These are phyloP conservation scores for Yponomeuta cagnagella DNA, from an alignment of 2,888 invertebrate genomes.

Conservation along the genomic window DNA sequence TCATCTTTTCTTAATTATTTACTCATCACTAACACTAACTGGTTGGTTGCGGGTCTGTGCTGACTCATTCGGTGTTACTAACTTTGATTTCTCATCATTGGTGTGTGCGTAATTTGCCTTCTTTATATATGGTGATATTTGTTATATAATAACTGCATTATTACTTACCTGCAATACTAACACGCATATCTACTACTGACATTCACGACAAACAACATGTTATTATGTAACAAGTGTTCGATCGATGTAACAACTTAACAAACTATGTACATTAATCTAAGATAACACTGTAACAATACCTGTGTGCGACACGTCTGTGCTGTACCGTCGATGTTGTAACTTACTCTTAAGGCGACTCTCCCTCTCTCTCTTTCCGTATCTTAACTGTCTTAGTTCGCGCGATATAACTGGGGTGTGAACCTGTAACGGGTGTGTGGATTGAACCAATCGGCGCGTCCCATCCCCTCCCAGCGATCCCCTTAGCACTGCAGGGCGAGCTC, in stretches of 20 bases:
- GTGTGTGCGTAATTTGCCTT: slow-evolving; percentile 76
- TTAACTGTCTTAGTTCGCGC: slow-evolving; percentile 24
- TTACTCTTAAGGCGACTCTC: slow-evolving; percentile 12
- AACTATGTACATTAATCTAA: slow-evolving; percentile 20
- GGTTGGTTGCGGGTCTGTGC: slow-evolving; percentile 59
- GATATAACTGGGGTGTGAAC: slow-evolving; percentile 39
- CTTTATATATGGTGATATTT: slow-evolving; percentile 48
- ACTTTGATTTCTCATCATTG: slow-evolving; percentile 35
- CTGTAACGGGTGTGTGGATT: too few species aligned
- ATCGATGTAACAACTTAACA: slow-evolving; percentile 29
- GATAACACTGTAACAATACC: slow-evolving; percentile 32
- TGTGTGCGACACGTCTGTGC: slow-evolving; percentile 35
- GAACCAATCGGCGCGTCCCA: slow-evolving; percentile 67
- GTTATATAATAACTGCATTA: slow-evolving; percentile 48
- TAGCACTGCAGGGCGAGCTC: slow-evolving; percentile 89
- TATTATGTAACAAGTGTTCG: slow-evolving; percentile 50
- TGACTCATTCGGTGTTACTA: slow-evolving; percentile 34
- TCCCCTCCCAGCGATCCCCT: slow-evolving; percentile 58
- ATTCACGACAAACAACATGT: slow-evolving; percentile 24
- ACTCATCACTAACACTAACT: slow-evolving; percentile 23
- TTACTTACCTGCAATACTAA: slow-evolving; percentile 13
- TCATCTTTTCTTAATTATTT: neutral
- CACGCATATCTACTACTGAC: slow-evolving; percentile 18
- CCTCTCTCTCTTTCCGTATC: slow-evolving; percentile 5
- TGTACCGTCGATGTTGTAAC: slow-evolving; percentile 23